Percentiles rank a stretch among this genome's conserved stretches.
Conservation (phyloP, 1,140 invertebrate species). For the Zaprionus gabonicus region DNA sequence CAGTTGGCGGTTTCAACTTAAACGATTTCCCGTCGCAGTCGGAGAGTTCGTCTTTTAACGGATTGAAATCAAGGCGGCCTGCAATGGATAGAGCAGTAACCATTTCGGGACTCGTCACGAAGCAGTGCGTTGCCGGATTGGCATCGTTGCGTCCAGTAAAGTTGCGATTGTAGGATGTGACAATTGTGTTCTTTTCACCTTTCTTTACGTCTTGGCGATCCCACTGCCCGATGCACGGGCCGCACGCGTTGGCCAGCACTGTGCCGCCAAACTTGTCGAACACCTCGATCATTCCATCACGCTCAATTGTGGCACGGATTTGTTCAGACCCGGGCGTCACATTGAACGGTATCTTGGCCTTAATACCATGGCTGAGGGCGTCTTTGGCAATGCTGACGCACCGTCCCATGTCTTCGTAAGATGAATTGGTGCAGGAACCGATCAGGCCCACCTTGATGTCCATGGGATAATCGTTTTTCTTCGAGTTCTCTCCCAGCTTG, state of each 20-base stretch:
- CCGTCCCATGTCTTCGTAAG: conserved; percentile 99
- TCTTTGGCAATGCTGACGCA: conserved; percentile 97
- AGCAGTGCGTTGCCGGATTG: conserved; percentile 99
- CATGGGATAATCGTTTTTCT: conserved; percentile 97
- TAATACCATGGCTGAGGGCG: conserved; percentile 96
- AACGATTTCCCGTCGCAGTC: conserved; percentile 95
- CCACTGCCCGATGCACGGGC: conserved; percentile 99
- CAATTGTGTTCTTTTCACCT: conserved; percentile 99
- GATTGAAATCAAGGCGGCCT: conserved; percentile 98
- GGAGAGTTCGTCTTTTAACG: conserved; percentile 92
- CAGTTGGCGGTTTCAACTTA: conserved; percentile 94
- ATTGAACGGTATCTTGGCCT: conserved; percentile 97
- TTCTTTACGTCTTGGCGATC: conserved; percentile 98
- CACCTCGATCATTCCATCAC: conserved; percentile 95
- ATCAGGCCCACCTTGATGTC: conserved; percentile 99
- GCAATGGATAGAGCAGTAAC: conserved; percentile 97
- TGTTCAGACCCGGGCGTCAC: conserved; percentile 99
- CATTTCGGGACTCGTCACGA: conserved; percentile 99
- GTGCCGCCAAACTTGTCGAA: conserved; percentile 88
- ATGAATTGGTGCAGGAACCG: conserved; percentile 99
- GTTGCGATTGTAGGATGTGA: conserved; percentile 99
- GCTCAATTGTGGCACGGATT: conserved; percentile 98
- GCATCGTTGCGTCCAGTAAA: conserved; percentile 99
- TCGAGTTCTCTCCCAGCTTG: conserved; percentile 93
- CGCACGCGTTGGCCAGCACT: conserved; percentile 98